Conservation (phyloP, 2,797 vertebrate species). For the Numenius phaeopus region DNA sequence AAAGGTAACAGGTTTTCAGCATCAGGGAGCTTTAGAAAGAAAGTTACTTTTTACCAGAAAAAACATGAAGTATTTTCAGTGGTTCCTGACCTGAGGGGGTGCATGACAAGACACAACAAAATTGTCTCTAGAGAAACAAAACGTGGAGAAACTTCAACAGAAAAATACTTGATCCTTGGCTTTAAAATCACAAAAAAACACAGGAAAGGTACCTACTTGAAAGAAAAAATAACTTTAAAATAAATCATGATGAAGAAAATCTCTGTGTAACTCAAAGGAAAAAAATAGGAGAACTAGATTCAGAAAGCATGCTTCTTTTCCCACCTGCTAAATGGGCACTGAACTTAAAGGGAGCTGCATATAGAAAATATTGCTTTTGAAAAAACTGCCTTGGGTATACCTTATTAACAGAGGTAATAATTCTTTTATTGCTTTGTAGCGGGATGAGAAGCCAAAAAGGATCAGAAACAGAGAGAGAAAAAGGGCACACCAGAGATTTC, state of each 20-base stretch:
- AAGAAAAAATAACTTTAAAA: neutral
- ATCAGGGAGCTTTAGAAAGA: neutral
- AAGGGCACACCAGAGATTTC: neutral
- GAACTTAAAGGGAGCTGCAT: neutral
- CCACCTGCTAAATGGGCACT: neutral
- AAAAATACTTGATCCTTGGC: neutral
- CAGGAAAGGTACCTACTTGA: neutral
- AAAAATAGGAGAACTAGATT: neutral
- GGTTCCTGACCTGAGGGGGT: neutral
- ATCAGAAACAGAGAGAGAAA: neutral
- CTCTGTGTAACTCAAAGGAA: neutral
- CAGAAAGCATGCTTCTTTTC: neutral
- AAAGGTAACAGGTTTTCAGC: neutral
- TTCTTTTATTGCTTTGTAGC: neutral
- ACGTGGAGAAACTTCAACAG: neutral
- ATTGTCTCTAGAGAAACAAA: neutral
- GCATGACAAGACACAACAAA: rapidly evolving
- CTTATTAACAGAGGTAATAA: neutral
- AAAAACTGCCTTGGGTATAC: neutral
- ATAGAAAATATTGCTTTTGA: neutral
- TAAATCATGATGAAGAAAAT: neutral
- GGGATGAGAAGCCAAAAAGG: neutral
- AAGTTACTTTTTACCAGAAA: constrained; percentile 20
- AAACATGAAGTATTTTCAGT: neutral
- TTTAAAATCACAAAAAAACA: neutral